phyloP scores from a whole-genome alignment of 2,113 vertebrate species.

The Rhombomys opimus region DNA sequence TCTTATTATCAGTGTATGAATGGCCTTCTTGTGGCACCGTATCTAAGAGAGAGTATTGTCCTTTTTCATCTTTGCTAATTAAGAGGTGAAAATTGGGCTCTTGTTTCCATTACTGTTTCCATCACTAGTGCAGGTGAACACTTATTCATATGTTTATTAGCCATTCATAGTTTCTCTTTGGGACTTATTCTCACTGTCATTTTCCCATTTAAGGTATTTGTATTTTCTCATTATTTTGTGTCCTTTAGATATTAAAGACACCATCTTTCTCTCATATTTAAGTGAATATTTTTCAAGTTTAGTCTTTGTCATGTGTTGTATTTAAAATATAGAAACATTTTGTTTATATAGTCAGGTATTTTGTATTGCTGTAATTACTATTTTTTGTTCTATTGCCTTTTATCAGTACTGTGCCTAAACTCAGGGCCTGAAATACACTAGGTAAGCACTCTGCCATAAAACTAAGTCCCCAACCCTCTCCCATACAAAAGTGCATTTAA shows the following conservation, averaged over 20 bases:
- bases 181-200: slow-evolving; percentile 61
- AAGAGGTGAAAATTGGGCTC: slow-evolving; percentile 78
- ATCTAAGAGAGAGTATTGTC: slow-evolving; percentile 67
- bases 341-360: slow-evolving; percentile 15
- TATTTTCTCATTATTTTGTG: slow-evolving; percentile 72
- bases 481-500: not conserved
- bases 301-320: slow-evolving; percentile 43
- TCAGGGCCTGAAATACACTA: not conserved
- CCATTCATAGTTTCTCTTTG: slow-evolving; percentile 72
- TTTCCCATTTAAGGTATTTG: slow-evolving; percentile 59
- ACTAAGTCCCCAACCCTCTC: not conserved
- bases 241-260: slow-evolving; percentile 58
- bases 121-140: slow-evolving; percentile 76
- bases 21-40: slow-evolving; percentile 10
- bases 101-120: slow-evolving; percentile 77
- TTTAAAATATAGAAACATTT: slow-evolving; percentile 36
- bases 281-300: slow-evolving; percentile 43
- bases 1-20: slow-evolving; percentile 52
- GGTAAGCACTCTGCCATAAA: not conserved
- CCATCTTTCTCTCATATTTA: slow-evolving; percentile 36
- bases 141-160: slow-evolving; percentile 81
- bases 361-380: slow-evolving; percentile 44
- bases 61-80: slow-evolving; percentile 76
- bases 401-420: not conserved
- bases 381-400: not conserved